Evolutionary conservation across 1,140 invertebrate species (phyloP), one percentile per base, ranked within the genome.

Genomic region (Pinna nobilis): DNA sequence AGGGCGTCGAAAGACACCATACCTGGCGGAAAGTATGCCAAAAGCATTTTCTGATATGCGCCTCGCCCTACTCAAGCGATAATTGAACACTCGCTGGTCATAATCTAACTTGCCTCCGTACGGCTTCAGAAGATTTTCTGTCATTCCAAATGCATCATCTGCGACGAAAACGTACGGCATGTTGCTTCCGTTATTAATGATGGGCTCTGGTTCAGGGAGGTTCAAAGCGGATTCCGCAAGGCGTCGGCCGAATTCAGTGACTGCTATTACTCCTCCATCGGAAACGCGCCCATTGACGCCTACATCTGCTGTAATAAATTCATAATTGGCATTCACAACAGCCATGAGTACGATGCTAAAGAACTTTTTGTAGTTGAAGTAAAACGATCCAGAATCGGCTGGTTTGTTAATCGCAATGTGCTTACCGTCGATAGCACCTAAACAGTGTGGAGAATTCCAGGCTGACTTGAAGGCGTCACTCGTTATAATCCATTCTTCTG

Each of bases 61-160:
- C 20, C 86, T 30, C 25, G 82, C 84, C 32, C 83, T 64, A 23
- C 76, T 79, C 9, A 90, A 74, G 61, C 89, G 70, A 74, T 91
- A 91, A 77, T 91, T 91, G 78, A 87, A 90, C 70, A 90, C 79
- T 73, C 76, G 75, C 81, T 90, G 64, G 55, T 83, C 64, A 20
- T 82, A 75, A 28, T 77, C 78, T 57, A 89, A 55, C 69, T 60
- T 77, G 32, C 82, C 81, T 44, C 77, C 72, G 76, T 87, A 91
- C 72, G 89, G 90, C 55, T 85, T 88, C 84, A 80, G 84, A 76
- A 91, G 51, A 70, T 88, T 83, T 13, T 77, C 68, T 35, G 63
- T 79, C 67, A 91, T 70, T 39, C 82, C 78, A 84, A 90, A 91
- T 61, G 88, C 89, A 71, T 91, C 89, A 83, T 91, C 90, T 30